These are phyloP conservation scores for Scolopax rusticola DNA, from an alignment of 2,797 vertebrate genomes.

Conservation along the genomic window DNA sequence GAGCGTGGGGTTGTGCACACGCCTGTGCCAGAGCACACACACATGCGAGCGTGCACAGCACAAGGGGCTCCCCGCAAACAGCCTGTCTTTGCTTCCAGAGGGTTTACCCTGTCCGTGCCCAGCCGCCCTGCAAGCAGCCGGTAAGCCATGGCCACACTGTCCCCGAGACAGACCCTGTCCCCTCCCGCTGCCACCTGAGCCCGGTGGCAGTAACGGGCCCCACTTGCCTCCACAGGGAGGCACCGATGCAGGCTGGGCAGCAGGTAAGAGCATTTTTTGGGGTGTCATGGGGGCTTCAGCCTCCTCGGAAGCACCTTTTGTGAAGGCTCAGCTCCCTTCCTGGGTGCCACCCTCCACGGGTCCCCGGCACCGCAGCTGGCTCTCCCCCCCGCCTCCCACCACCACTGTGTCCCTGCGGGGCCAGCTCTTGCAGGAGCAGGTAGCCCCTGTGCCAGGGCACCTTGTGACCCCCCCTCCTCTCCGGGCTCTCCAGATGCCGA, in stretches of 20 bases:
- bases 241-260: not conserved
- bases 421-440: not conserved
- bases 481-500: not conserved
- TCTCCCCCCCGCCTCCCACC: not conserved
- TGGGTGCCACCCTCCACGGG: not conserved
- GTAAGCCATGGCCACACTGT: not conserved
- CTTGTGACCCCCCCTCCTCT: not conserved
- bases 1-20: not conserved
- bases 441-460: not conserved
- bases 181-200: not conserved
- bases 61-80: not conserved
- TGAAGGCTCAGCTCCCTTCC: not conserved
- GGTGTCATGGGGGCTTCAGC: not conserved
- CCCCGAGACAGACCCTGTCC: not conserved
- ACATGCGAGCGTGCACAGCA: fast-evolving
- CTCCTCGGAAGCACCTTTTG: not conserved
- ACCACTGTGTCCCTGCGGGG: fast-evolving
- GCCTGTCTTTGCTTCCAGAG: slow-evolving; percentile 63
- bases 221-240: not conserved
- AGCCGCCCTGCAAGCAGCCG: slow-evolving; percentile 64
- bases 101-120: slow-evolving; percentile 26
- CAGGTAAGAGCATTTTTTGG: not conserved
- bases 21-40: not conserved
- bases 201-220: not conserved
- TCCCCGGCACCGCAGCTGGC: not conserved